phyloP scores from a whole-genome alignment of 2,113 vertebrate genomes.

The Dromiciops gliroides region DNA sequence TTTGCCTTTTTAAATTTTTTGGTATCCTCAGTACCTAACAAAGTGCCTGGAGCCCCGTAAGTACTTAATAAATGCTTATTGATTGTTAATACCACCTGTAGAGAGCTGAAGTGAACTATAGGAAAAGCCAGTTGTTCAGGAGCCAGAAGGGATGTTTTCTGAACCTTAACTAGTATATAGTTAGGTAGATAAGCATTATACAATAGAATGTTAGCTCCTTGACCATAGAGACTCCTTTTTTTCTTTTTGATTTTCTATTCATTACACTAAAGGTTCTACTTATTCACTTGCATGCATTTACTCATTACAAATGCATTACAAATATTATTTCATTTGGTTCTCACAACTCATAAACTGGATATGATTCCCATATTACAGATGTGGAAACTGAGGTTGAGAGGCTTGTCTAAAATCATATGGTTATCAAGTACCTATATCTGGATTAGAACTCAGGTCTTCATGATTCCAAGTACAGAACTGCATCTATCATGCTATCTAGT shows the following conservation, averaged over 20 bases:
- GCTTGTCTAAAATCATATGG: background rate
- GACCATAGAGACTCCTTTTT: background rate
- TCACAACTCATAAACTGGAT: background rate
- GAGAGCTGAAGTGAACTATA: background rate
- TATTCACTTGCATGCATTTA: background rate
- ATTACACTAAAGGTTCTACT: background rate
- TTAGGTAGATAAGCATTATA: background rate
- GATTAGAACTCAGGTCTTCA: background rate
- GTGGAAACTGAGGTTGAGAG: background rate
- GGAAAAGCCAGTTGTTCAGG: background rate
- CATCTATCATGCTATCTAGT: background rate
- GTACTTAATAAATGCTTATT: background rate
- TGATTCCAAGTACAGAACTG: background rate
- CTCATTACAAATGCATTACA: background rate
- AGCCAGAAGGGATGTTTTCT: background rate
- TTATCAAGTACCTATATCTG: background rate
- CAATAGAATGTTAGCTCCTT: background rate
- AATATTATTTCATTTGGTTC: background rate
- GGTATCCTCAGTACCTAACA: background rate
- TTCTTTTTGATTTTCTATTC: background rate
- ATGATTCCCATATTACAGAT: background rate
- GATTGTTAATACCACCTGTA: background rate
- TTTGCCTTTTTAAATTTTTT: background rate
- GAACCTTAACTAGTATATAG: background rate
- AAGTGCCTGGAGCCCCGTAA: background rate